Evolutionary conservation across 2,113 vertebrate genomes (phyloP), one percentile per base, ranked within the genome.

Genomic region (Elephantulus edwardii): DNA sequence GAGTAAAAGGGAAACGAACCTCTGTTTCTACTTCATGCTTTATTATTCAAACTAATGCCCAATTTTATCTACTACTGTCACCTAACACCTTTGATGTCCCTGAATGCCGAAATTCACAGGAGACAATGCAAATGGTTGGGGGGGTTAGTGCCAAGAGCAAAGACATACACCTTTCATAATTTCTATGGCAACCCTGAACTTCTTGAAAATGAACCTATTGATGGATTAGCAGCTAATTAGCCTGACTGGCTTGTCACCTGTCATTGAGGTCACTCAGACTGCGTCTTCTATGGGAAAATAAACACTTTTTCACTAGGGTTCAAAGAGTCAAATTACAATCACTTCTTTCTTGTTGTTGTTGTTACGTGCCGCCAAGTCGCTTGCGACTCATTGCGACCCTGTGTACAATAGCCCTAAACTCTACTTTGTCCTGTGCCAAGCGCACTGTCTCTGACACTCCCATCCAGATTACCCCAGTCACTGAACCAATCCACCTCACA

Each of bases 181-280:
- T 74, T 62, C 64, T 60, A 3, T 44, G 17, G 10, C 42, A 84
- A 22, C 40, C 77, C 20, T 28, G 16, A 24, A 38, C 22, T 30
- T 66, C 42, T 20, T 66, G 81, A 76, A 66, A n/a, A 35, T 54
- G 56, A 75, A 72, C 46, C 42, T 68, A 50, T 50, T 62, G 35
- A 60, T 75, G 86, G 19, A 8, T 54, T 60, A 80, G 66, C 50
- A 72, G 75, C 38, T 91, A 83, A 91, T 96, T 94, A 95, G 52
- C 38, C 58, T 48, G 12, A 24, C 60, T 91, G 75, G 26, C 60
- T 89, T 88, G 64, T 89, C 87, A 83, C 5, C 66, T 58, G 62
- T 40, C 86, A 62, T 58, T 11, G 48, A 92, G n/a, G 71, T 82
- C 48, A 46, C n/a, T 75, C 70, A 22, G 52, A 3, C 74, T 78